A percentile compares a stretch with the other conserved stretches of the same genome.
phyloP scores from a whole-genome alignment of 2,797 vertebrate species.

The Pipistrellus kuhlii region DNA sequence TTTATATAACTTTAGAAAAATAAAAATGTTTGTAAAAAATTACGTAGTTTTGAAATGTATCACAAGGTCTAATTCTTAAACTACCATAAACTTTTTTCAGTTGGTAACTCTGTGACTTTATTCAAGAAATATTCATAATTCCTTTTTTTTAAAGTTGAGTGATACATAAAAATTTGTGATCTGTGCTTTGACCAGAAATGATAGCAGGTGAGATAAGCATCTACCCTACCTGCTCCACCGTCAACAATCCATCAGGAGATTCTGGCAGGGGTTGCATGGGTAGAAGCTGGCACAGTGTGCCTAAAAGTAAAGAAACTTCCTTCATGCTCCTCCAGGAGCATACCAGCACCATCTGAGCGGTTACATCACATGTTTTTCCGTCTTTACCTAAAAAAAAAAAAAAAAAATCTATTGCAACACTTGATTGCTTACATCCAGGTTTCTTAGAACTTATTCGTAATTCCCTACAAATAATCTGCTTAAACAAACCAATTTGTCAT shows the following conservation, averaged over 20 bases:
- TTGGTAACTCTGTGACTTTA: conserved; percentile 26
- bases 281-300: conserved; percentile 94
- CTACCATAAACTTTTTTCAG: conserved; percentile 15
- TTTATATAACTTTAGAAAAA: conserved; percentile 51
- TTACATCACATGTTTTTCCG: conserved; percentile 92
- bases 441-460: conserved; percentile 69
- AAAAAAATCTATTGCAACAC: conserved; percentile 60
- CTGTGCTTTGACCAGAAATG: background rate
- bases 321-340: conserved; percentile 99
- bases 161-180: conserved; percentile 35
- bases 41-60: conserved; percentile 1
- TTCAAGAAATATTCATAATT: conserved; percentile 31
- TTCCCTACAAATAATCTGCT: conserved; percentile 52
- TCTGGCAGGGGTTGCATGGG: conserved; percentile 84
- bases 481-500: conserved; percentile 66
- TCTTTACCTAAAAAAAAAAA: conserved; percentile 85
- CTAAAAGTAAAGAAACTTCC: conserved; percentile 95
- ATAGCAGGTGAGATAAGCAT: background rate
- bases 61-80: conserved; percentile 24
- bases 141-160: background rate
- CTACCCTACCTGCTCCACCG: conserved; percentile 92
- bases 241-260: conserved; percentile 88
- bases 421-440: conserved; percentile 57
- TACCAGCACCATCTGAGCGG: conserved; percentile 97
- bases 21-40: conserved; percentile 61